phyloP scores from a whole-genome alignment of 2,888 invertebrate species.

The Microplitis deprimator region DNA sequence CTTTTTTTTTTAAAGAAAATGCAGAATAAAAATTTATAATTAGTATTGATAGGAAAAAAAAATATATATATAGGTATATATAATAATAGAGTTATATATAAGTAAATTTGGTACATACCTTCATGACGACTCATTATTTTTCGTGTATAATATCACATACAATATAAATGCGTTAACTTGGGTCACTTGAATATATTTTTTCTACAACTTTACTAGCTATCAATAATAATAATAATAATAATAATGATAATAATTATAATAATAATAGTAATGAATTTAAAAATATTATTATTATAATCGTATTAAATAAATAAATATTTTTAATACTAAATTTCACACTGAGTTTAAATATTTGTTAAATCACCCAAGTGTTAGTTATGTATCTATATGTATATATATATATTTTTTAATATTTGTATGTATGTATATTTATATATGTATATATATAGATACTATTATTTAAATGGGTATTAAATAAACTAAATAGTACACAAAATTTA shows the following conservation, averaged over 20 bases:
- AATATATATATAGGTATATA: not conserved
- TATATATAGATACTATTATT: no score
- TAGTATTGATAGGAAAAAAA: not conserved
- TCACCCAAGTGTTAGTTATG: no score
- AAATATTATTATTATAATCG: not conserved
- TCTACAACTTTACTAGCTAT: not conserved
- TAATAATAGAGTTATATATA: not conserved
- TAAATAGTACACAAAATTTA: no score
- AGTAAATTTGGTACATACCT: constrained; percentile 78
- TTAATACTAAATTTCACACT: no score
- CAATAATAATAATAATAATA: constrained; percentile 17
- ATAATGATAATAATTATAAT: not conserved
- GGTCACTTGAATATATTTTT: not conserved
- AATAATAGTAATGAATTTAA: not conserved
- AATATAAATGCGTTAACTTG: constrained; percentile 61
- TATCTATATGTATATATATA: no score
- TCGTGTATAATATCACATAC: constrained; percentile 71
- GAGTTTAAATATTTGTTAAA: no score
- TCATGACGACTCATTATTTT: constrained; percentile 93
- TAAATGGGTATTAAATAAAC: no score
- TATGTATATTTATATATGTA: no score
- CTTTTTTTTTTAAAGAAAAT: not conserved
- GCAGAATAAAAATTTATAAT: not conserved
- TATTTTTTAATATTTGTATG: no score
- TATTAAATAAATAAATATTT: not conserved